Evolutionary conservation across 1,140 invertebrate genomes (phyloP), one percentile per base, ranked within the genome.

Genomic region (Listronotus bonariensis): DNA sequence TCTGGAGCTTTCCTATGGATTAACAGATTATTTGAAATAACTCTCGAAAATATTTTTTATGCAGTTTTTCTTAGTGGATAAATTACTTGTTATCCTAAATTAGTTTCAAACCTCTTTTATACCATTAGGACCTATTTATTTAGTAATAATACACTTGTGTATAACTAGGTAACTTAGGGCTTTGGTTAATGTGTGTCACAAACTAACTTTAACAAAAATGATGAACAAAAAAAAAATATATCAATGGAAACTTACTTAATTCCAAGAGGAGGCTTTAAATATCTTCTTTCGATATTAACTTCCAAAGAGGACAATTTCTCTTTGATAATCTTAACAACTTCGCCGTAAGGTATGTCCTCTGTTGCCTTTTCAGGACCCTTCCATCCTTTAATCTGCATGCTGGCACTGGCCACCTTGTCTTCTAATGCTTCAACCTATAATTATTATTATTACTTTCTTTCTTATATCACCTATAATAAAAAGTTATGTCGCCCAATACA

Each of bases 371-470:
- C 82, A 38, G 86, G 88, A 7, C 92, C 79, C 74, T 92, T 90
- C 92, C 92, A 96, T 45, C 91, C 91, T 82, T 95, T 96, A 1
- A 95, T 86, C 77, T 97, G 95, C 88, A 98, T 94, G 65, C 92
- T 96, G 0, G 94, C 94, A 57, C 90, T 91, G 2, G 90, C 91
- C 3, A 98, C 91, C 71, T 95, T 90, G 71, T 97, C 95, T 77
- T 97, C 95, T 17, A 98, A 79, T 0, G 89, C 89, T 78, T 97
- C 94, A 12, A 98, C 89, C 77, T 78, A 59, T 18, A 65, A 62
- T 26, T 26, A 26, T 3, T 26, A 26, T 26, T 3, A 26, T 26
- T 26, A 26, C 5, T 26, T 26, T 26, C 20, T 26, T 26, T 5
- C n/a, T n/a, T n/a, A n/a, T n/a, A n/a, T n/a, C n/a, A n/a, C n/a